phyloP scores from a whole-genome alignment of 1,140 invertebrate genomes.

The Monochamus saltuarius region DNA sequence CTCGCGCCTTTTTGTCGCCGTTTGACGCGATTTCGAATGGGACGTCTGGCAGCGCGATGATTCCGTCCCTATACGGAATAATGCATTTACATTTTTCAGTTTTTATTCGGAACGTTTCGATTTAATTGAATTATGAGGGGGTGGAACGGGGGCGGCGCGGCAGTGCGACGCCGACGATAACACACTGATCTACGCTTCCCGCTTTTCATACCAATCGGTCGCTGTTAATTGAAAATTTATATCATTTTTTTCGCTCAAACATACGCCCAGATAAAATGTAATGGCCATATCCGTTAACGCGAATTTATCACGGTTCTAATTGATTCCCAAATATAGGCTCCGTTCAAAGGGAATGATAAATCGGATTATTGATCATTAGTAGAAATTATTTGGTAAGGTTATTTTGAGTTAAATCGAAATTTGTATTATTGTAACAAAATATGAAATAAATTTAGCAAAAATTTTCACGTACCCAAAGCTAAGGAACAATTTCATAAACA shows the following conservation, averaged over 20 bases:
- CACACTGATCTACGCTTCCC: background rate
- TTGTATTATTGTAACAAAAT: too few relatives aligned
- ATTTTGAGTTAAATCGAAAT: too few relatives aligned
- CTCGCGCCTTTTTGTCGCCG: slow-evolving; percentile 27
- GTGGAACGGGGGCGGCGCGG: background rate
- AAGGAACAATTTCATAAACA: too few relatives aligned
- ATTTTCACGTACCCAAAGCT: too few relatives aligned
- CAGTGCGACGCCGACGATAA: slow-evolving; percentile 1
- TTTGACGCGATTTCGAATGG: slow-evolving; percentile 30
- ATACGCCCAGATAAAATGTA: too few relatives aligned
- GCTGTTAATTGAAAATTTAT: slow-evolving; percentile 17
- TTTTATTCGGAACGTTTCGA: slow-evolving; percentile 33
- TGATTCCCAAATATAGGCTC: too few relatives aligned
- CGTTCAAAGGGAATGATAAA: too few relatives aligned
- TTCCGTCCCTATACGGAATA: slow-evolving; percentile 33
- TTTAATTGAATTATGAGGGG: slow-evolving; percentile 37
- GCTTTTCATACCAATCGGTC: slow-evolving; percentile 8
- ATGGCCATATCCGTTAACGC: too few relatives aligned
- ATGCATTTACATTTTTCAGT: slow-evolving; percentile 36
- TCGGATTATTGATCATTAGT: too few relatives aligned
- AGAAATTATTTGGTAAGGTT: too few relatives aligned
- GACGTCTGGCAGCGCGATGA: slow-evolving; percentile 31
- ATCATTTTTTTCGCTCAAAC: slow-evolving; percentile 7
- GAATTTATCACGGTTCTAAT: too few relatives aligned
- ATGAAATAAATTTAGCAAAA: too few relatives aligned